A percentile compares a stretch with the other conserved stretches of the same genome.
These are phyloP conservation scores for Pomacea maculata DNA, from an alignment of 1,140 invertebrate species.

Conservation along the genomic window DNA sequence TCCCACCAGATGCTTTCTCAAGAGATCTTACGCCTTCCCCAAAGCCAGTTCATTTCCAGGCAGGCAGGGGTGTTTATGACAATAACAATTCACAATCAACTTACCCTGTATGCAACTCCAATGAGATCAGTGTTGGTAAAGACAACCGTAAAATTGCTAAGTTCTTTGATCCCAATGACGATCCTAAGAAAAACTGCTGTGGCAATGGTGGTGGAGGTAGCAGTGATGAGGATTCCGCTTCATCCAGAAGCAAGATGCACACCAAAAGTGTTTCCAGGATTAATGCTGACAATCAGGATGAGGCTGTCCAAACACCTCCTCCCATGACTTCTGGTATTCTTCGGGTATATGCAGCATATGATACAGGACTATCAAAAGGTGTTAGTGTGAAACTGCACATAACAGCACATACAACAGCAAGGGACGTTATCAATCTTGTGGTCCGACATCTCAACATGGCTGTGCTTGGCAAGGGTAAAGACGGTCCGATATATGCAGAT, in stretches of 20 bases:
- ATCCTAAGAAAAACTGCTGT: conserved; percentile 19
- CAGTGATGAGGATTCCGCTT: too few species aligned
- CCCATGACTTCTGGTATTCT: conserved; percentile 61
- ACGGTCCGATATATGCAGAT: conserved; percentile 82
- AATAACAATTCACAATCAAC: conserved; percentile 42
- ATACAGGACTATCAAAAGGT: conserved; percentile 89
- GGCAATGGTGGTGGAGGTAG: background rate
- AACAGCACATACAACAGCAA: conserved; percentile 85
- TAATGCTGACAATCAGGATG: too few species aligned
- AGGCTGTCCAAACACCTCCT: conserved; percentile 6
- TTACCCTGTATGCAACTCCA: conserved; percentile 43
- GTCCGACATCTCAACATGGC: conserved; percentile 95
- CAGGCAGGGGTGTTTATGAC: conserved; percentile 23
- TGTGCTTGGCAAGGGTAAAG: conserved; percentile 83
- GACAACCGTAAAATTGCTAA: conserved; percentile 58
- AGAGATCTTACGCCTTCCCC: conserved; percentile 20
- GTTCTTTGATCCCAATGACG: conserved; percentile 57
- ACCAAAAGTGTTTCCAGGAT: too few species aligned
- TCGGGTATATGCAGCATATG: conserved; percentile 92
- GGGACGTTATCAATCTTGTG: conserved; percentile 93
- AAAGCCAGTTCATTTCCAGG: conserved; percentile 5
- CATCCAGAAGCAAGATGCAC: too few species aligned
- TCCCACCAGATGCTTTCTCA: conserved; percentile 74
- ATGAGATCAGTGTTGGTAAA: conserved; percentile 56
- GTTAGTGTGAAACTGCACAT: conserved; percentile 93